Conservation (phyloP, 2,797 vertebrate species). For the Iguana delicatissima region DNA sequence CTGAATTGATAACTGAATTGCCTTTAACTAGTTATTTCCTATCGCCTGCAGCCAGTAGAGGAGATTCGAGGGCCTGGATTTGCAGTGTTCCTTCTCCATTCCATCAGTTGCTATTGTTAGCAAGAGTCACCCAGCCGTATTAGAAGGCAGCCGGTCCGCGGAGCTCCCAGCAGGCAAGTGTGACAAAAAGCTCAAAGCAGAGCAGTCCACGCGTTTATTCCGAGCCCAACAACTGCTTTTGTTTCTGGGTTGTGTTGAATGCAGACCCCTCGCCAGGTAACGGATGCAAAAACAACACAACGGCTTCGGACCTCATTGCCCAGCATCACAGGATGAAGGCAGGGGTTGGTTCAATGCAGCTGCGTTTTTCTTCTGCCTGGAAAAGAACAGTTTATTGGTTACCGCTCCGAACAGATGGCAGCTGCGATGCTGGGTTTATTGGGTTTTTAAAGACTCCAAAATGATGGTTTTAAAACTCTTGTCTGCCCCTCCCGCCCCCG, state of each 20-base stretch:
- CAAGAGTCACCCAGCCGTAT: not conserved
- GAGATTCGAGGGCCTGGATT: too few species aligned
- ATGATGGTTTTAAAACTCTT: not conserved
- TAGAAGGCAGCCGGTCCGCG: not conserved
- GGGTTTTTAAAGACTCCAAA: not conserved
- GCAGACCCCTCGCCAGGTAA: not conserved
- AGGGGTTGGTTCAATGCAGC: not conserved
- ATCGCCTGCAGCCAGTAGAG: too few species aligned
- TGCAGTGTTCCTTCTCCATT: too few species aligned
- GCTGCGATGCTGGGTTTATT: not conserved
- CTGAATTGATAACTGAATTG: too few species aligned
- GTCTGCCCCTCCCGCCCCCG: not conserved
- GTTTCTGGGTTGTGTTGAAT: not conserved
- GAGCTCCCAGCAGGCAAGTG: not conserved
- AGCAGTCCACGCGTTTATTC: not conserved
- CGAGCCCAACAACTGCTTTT: not conserved
- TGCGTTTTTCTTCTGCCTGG: not conserved
- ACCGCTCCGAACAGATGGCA: conserved; percentile 9
- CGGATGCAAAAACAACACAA: not conserved
- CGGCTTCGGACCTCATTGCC: not conserved
- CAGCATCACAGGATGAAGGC: not conserved
- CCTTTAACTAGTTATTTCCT: too few species aligned
- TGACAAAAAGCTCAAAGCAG: not conserved
- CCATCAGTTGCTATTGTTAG: too few species aligned
- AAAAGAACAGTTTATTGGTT: conserved; percentile 17